Conservation (phyloP, 2,113 vertebrate species). For the Reinhardtius hippoglossoides region DNA sequence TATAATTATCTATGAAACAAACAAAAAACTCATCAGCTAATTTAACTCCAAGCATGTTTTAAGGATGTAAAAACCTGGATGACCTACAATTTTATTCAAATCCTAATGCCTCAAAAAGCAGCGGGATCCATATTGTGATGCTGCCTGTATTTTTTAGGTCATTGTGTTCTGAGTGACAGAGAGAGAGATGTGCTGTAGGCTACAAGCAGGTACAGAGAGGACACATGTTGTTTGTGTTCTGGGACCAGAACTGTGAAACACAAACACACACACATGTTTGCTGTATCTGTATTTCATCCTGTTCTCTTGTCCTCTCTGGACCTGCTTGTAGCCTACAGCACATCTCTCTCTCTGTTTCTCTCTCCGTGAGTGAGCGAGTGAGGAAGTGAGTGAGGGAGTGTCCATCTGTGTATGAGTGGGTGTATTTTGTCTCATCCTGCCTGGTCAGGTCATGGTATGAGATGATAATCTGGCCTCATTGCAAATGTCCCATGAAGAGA, state of each 20-base stretch:
- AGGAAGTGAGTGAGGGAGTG: constrained; percentile 2
- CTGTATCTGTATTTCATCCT: background rate
- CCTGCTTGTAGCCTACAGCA: background rate
- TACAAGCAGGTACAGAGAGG: background rate
- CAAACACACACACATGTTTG: background rate
- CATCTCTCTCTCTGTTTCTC: background rate
- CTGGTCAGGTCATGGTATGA: constrained; percentile 64
- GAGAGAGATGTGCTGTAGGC: background rate
- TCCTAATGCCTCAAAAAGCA: too few relatives aligned
- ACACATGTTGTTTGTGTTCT: too few relatives aligned
- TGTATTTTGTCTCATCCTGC: constrained; percentile 54
- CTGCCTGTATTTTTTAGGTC: too few relatives aligned
- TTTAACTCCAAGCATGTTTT: too few relatives aligned
- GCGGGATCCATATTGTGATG: too few relatives aligned
- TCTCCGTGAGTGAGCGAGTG: constrained; percentile 11
- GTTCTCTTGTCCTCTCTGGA: background rate
- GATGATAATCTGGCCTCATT: constrained; percentile 75
- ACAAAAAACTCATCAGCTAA: too few relatives aligned
- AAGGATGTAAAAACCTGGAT: too few relatives aligned
- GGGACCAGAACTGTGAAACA: background rate
- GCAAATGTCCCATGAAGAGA: constrained; percentile 71
- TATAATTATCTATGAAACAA: too few relatives aligned
- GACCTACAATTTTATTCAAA: too few relatives aligned
- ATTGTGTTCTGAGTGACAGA: background rate
- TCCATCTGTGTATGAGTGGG: constrained; percentile 57